Conservation (phyloP, 2,888 invertebrate species). For the Pheosia gnoma region DNA sequence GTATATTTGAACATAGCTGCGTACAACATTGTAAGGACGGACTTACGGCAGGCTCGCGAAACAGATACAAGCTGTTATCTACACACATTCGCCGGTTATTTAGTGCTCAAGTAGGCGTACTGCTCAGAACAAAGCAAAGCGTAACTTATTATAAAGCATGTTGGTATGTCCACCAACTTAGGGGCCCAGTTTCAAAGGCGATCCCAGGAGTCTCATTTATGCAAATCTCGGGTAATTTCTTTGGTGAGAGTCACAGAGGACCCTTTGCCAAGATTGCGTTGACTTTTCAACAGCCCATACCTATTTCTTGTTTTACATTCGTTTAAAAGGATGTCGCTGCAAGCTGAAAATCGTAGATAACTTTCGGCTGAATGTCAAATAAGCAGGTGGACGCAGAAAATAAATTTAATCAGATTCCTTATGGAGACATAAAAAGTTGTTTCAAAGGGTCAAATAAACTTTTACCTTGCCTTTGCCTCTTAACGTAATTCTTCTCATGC, state of each 20-base stretch:
- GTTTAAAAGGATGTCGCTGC: constrained; percentile 46
- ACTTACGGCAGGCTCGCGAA: constrained; percentile 12
- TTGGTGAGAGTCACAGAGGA: constrained; percentile 73
- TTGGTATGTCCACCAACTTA: constrained; percentile 73
- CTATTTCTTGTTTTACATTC: constrained; percentile 57
- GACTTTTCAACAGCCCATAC: constrained; percentile 64
- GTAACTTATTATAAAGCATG: constrained; percentile 75
- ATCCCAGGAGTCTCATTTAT: constrained; percentile 77
- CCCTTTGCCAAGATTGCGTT: constrained; percentile 73
- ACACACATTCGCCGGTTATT: constrained; percentile 52
- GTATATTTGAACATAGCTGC: background rate
- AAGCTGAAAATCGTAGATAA: constrained; percentile 20
- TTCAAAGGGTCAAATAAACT: background rate
- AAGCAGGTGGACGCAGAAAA: no score
- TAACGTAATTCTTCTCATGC: background rate
- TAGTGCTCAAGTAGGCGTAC: constrained; percentile 45
- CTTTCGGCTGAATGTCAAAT: background rate
- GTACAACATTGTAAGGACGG: constrained; percentile 10
- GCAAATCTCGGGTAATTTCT: constrained; percentile 80
- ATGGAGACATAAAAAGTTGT: background rate
- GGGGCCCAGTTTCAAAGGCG: constrained; percentile 72
- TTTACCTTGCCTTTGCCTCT: background rate
- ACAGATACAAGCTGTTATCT: constrained; percentile 47
- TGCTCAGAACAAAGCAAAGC: constrained; percentile 61
- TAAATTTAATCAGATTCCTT: no score